These are phyloP conservation scores for Saxicola maurus DNA, from an alignment of 2,797 vertebrate species.

Conservation along the genomic window DNA sequence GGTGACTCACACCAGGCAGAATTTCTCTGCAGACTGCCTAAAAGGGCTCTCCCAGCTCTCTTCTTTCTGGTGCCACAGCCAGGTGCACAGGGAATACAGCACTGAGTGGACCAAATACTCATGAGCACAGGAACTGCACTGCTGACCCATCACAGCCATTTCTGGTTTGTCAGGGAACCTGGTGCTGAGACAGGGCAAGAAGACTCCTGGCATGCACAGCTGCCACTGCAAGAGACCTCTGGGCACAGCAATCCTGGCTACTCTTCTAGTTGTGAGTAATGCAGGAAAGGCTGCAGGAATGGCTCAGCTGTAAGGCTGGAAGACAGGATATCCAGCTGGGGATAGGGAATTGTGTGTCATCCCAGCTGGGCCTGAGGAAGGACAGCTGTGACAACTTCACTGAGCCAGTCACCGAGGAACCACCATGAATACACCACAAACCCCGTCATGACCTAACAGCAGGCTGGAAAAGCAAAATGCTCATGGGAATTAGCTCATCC, in stretches of 20 bases:
- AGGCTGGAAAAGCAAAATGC: background rate
- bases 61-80: background rate
- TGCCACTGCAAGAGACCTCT: background rate
- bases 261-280: background rate
- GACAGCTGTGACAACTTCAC: background rate
- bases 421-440: background rate
- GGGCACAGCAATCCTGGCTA: background rate
- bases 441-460: background rate
- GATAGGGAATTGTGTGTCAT: background rate
- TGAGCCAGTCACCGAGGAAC: background rate
- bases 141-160: background rate
- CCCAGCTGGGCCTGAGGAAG: background rate
- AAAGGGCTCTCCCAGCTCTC: background rate
- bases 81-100: accelerated
- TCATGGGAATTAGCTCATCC: background rate
- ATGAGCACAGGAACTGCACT: accelerated
- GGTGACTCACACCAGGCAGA: accelerated
- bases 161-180: background rate
- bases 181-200: background rate
- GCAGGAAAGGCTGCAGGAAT: background rate
- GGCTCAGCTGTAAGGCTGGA: background rate
- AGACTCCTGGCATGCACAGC: background rate
- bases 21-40: background rate
- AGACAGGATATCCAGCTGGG: background rate
- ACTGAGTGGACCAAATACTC: background rate